Conservation (phyloP, 2,797 vertebrate genomes). For the Microtus californicus region DNA sequence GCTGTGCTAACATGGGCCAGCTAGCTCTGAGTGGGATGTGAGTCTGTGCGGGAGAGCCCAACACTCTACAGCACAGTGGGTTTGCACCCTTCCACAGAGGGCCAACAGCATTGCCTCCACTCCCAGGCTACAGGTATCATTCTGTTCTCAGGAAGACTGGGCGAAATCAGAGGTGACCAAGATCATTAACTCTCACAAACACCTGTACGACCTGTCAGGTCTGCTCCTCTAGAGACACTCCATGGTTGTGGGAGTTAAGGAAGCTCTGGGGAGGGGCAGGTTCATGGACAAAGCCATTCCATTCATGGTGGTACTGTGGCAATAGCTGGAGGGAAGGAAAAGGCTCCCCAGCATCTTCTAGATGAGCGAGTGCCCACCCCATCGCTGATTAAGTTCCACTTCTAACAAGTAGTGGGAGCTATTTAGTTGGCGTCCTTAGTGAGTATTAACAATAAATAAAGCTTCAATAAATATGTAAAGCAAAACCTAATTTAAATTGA, state of each 20-base stretch:
- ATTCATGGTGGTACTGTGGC: accelerated
- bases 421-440: conserved; percentile 82
- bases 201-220: not conserved
- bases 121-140: not conserved
- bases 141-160: not conserved
- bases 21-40: not conserved
- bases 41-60: not conserved
- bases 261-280: not conserved
- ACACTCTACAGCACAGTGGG: not conserved
- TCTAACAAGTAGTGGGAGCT: conserved; percentile 65
- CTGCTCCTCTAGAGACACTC: not conserved
- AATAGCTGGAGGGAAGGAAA: not conserved
- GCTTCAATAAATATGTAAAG: conserved; percentile 88
- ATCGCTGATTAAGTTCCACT: conserved; percentile 58
- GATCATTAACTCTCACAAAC: not conserved
- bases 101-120: accelerated
- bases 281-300: accelerated
- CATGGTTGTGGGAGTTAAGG: not conserved
- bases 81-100: not conserved
- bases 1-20: not conserved
- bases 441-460: conserved; percentile 87
- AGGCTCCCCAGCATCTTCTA: not conserved
- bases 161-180: not conserved
- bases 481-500: conserved; percentile 88
- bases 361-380: not conserved